phyloP scores from a whole-genome alignment of 2,113 vertebrate species.

The Thymallus thymallus region DNA sequence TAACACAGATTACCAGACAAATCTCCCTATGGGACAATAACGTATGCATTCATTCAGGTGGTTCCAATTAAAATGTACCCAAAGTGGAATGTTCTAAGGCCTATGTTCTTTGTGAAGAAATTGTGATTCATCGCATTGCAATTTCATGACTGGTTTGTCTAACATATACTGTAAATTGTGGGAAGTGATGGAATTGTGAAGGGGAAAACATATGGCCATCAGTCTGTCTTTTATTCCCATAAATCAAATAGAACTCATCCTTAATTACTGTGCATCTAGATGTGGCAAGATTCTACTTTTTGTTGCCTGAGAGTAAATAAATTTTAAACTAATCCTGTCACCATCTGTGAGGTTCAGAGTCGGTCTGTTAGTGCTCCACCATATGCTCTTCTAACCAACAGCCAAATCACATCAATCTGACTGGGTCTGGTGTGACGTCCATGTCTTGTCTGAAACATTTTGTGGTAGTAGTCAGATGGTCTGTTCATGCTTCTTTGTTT shows the following conservation, averaged over 20 bases:
- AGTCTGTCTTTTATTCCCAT: neutral
- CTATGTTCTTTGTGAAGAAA: too few relatives aligned
- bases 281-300: constrained; percentile 3
- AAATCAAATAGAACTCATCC: constrained; percentile 9
- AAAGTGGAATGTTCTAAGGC: too few relatives aligned
- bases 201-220: neutral
- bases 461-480: constrained; percentile 12
- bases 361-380: constrained; percentile 17
- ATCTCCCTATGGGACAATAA: too few relatives aligned
- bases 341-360: constrained; percentile 13
- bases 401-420: constrained; percentile 23
- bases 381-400: constrained; percentile 26
- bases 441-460: constrained; percentile 1
- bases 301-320: constrained; percentile 1
- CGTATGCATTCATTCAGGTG: too few relatives aligned
- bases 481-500: constrained; percentile 4
- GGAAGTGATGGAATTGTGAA: neutral
- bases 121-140: too few relatives aligned
- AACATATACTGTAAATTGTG: neutral
- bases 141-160: neutral
- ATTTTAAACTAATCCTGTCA: constrained; percentile 2
- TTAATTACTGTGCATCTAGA: constrained; percentile 18
- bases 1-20: too few relatives aligned
- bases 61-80: too few relatives aligned
- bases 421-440: constrained; percentile 7